These are phyloP conservation scores for Coilia nasus DNA, from an alignment of 2,797 vertebrate genomes.

Conservation along the genomic window DNA sequence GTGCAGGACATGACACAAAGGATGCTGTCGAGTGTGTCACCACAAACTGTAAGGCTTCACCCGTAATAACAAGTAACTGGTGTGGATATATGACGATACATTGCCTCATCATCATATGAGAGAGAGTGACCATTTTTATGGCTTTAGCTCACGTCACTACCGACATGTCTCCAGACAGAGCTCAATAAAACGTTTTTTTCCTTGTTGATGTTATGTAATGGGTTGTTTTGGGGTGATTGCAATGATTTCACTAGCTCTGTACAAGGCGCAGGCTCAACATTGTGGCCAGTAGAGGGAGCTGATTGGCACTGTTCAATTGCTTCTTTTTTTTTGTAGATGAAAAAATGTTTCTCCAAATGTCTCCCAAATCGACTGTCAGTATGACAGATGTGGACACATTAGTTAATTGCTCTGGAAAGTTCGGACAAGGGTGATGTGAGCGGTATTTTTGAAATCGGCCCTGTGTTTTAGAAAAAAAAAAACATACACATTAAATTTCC, in stretches of 20 bases:
- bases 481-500: conserved; percentile 60
- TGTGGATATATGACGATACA: neutral
- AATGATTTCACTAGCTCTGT: neutral
- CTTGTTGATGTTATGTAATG: conserved; percentile 15
- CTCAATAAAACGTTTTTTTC: neutral
- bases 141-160: neutral
- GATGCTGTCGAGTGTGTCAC: neutral
- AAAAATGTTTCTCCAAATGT: conserved; percentile 66
- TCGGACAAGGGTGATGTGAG: conserved; percentile 77
- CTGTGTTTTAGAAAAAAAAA: conserved; percentile 61
- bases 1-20: neutral
- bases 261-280: neutral
- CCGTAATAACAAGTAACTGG: neutral
- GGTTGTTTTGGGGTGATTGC: conserved; percentile 2
- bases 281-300: conserved; percentile 90
- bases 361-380: conserved; percentile 80
- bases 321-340: conserved; percentile 45
- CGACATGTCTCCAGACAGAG: neutral
- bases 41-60: neutral
- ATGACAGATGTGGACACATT: conserved; percentile 85
- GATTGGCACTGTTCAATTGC: conserved; percentile 76
- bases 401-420: conserved; percentile 83
- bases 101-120: neutral
- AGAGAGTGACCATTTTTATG: neutral
- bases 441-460: conserved; percentile 62